Percentiles rank a stretch among this genome's conserved stretches.
phyloP scores from a whole-genome alignment of 2,113 vertebrate species.

The Chrysochloris asiatica region DNA sequence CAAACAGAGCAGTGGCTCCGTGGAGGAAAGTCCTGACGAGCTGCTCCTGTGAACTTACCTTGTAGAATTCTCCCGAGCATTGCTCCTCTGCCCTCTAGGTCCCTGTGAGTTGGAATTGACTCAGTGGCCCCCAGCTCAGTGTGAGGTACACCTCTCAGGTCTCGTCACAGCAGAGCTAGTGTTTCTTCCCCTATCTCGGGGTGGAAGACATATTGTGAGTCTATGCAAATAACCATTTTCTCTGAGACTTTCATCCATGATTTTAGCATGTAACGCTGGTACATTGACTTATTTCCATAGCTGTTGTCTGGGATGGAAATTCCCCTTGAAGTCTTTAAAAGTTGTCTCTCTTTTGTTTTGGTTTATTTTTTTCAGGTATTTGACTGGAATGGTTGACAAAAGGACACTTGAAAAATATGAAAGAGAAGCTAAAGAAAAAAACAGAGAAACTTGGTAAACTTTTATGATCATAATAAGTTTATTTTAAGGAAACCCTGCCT shows the following conservation, averaged over 20 bases:
- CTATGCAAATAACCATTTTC: too few species aligned
- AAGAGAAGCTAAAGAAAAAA: slow-evolving; percentile 99
- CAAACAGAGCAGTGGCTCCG: not conserved
- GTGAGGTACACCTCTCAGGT: too few species aligned
- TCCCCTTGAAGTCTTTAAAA: not conserved
- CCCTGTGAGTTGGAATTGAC: too few species aligned
- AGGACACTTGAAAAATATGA: slow-evolving; percentile 99
- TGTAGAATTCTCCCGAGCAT: too few species aligned
- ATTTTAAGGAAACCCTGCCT: not conserved
- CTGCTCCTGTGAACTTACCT: not conserved
- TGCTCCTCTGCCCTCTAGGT: too few species aligned
- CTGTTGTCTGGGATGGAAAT: not conserved
- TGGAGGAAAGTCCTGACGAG: not conserved
- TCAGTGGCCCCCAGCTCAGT: too few species aligned
- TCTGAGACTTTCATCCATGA: not conserved
- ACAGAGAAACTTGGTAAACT: slow-evolving; percentile 97
- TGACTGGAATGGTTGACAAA: slow-evolving; percentile 99
- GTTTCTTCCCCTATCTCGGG: too few species aligned
- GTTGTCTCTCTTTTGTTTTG: not conserved
- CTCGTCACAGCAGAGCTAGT: too few species aligned
- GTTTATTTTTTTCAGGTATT: slow-evolving; percentile 88
- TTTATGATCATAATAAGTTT: slow-evolving; percentile 26
- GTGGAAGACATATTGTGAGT: too few species aligned
- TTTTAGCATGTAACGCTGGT: not conserved
- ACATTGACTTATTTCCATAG: slow-evolving; percentile 42